A percentile compares a stretch with the other conserved stretches of the same genome.
phyloP scores from a whole-genome alignment of 1,140 invertebrate species.

The Aethina tumida region DNA sequence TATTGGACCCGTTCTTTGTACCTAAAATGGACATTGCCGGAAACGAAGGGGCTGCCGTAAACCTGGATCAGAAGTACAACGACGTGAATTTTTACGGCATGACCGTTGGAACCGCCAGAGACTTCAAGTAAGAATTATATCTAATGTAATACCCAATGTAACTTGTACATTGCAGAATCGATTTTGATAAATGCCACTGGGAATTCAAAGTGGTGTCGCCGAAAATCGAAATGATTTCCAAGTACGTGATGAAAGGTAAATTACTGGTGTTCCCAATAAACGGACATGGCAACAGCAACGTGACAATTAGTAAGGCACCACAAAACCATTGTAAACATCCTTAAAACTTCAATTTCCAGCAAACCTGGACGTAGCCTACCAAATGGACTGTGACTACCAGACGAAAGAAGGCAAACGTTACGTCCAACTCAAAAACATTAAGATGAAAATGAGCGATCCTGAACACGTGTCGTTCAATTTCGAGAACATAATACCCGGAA shows the following conservation, averaged over 20 bases:
- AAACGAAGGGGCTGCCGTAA: background rate
- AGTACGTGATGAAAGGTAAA: conserved; percentile 17
- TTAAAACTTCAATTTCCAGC: too few species aligned
- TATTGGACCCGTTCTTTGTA: conserved; percentile 1
- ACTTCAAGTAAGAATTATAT: conserved; percentile 1
- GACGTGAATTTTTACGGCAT: conserved; percentile 1
- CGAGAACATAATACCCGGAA: conserved; percentile 21
- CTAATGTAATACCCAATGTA: background rate
- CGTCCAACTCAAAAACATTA: conserved; percentile 10
- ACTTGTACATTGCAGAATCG: background rate
- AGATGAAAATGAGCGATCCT: conserved; percentile 12
- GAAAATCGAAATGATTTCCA: conserved; percentile 10
- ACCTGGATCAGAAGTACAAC: background rate
- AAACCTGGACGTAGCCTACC: too few species aligned
- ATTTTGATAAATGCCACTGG: conserved; percentile 15
- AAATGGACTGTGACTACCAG: conserved; percentile 24
- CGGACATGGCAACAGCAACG: conserved; percentile 16
- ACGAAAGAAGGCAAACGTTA: conserved; percentile 18
- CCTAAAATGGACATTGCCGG: conserved; percentile 1
- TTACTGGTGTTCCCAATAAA: conserved; percentile 18
- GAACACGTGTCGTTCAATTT: conserved; percentile 16
- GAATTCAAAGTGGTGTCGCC: conserved; percentile 7
- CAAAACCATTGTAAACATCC: too few species aligned
- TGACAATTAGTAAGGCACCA: conserved; percentile 15
- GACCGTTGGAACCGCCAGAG: background rate